Evolutionary conservation across 1,140 invertebrate species (phyloP), one percentile per base, ranked within the genome.

Genomic region (Lycorma delicatula): DNA sequence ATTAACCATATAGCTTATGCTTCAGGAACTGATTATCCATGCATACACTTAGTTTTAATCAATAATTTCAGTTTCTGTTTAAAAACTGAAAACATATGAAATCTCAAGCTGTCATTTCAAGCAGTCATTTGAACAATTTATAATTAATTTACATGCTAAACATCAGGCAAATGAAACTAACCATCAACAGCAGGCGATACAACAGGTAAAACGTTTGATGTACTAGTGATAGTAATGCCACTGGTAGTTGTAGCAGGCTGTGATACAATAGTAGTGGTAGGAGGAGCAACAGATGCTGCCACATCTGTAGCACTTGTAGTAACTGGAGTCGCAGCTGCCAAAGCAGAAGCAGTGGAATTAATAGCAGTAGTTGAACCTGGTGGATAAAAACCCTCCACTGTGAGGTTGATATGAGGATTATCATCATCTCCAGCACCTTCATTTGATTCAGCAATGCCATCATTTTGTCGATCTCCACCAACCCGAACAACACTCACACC

Each of bases 341-440:
- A 31, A 18, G 34, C 46, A 44, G 31, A 49, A 29, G 23, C 18
- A 44, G 34, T 20, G 20, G 28, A 34, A n/a, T 31, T 54, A 31
- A 26, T n/a, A 5, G n/a, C 26, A 23, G 28, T 28, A 18, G 41
- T 34, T n/a, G 20, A 23, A 18, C 20, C 23, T 13, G 55, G 56
- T 22, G 60, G 57, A 31, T 58, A 65, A 29, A 59, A 63, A 3
- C 61, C 63, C 48, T 63, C 63, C 23, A 65, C 61, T 22, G 64
- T 63, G 27, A 63, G 59, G 31, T 63, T 63, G 12, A 63, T 47
- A 20, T 60, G 44, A 13, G 54, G 53, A 47, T 28, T 27, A 23
- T 60, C 34, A 12, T 47, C 53, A 31, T 27, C 27, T 31, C 20
- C n/a, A 12, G 28, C 16, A 34, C 34, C 16, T 9, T 38, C n/a